Base-by-base conservation (phyloP, 1,140 invertebrate species). In the Drosophila pallidifrons region DNA sequence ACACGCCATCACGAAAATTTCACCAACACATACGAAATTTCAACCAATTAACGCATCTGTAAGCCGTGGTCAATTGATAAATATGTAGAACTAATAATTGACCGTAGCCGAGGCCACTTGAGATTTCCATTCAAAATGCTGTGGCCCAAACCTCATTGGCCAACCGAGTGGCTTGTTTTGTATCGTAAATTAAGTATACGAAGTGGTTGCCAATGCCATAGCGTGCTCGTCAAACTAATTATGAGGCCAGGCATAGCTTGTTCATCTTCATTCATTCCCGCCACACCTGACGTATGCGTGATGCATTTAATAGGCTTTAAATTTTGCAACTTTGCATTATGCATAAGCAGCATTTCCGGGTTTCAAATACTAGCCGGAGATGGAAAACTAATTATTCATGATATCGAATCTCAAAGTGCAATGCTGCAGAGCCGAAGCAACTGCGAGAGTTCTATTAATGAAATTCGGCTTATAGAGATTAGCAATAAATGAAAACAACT, bases 1-100 rank as follows among this genome's bases (percentile, higher is more conserved):
- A 80, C 77, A 87, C 73, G 70, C 66, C 79, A 88, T 79, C 79
- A 79, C 10, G 77, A 47, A 59, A 79, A 64, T 60, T 57, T 25
- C 58, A 25, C 20, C 20, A 25, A 0, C 20, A 25, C 20, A 57
- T 77, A 75, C 65, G 20, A 69, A 64, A 71, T 79, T 68, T 65
- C 52, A 28, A 60, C 82, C 68, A 79, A 87, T 87, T 79, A 77
- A 30, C 3, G 15, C 57, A 60, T 3, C 25, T 45, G 57, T 8
- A 8, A 25, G 25, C 43, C 35, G 41, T 41, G 66, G 61, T 61
- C 67, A 79, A 82, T 79, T 76, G 61, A 78, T 68, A 67, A 55
- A 35, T 60, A 61, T 55, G 65, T 55, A 54, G 41, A 11, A 76
- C 65, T 78, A 75, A 79, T 76, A 59, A 68, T 64, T 82, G 60